Evolutionary conservation across 2,797 vertebrate species (phyloP), one percentile per base, ranked within the genome.

Genomic region (Gallirallus australis): DNA sequence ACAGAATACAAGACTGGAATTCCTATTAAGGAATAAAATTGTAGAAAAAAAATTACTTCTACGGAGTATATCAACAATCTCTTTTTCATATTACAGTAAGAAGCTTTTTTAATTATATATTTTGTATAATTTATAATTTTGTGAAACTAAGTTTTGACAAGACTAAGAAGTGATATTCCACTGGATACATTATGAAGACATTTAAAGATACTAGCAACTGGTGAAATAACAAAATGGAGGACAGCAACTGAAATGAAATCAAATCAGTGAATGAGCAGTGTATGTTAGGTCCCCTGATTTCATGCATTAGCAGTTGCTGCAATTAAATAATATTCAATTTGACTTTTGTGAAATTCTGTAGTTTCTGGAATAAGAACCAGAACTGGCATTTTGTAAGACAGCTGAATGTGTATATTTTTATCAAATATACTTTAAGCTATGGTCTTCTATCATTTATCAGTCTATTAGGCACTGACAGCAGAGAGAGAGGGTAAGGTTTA

Each of bases 11-110:
- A 60, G 86, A 33, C 14, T 53, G 61, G 9, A 88, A 69, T 79
- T 93, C 66, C 47, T 94, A 59, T 69, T 75, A 79, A 70, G 89
- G 82, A 95, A 92, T 87, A 69, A 95, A 96, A 91, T 57, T 84
- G n/a, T 37, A 48, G 88, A 86, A 90, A 95, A 95, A 95, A n/a
- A 64, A 83, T 35, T 39, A 85, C 47, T 53, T 93, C 80, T 81
- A 37, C 27, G 9, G 65, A 65, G 9, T 30, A 28, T 28, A 86
- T 50, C 76, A 81, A 83, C 47, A 71, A 45, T 94, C 91, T 94
- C 14, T 84, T 87, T 54, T 80, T 42, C 23, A 27, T 45, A 48
- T 33, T 68, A 80, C 47, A 73, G 84, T 40, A 37, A 85, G 12
- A 18, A 88, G 14, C 7, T 63, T 63, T 50, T 37, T 11, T 79